These are phyloP conservation scores for Spilosoma lubricipeda DNA, from an alignment of 2,888 invertebrate species.

Conservation along the genomic window DNA sequence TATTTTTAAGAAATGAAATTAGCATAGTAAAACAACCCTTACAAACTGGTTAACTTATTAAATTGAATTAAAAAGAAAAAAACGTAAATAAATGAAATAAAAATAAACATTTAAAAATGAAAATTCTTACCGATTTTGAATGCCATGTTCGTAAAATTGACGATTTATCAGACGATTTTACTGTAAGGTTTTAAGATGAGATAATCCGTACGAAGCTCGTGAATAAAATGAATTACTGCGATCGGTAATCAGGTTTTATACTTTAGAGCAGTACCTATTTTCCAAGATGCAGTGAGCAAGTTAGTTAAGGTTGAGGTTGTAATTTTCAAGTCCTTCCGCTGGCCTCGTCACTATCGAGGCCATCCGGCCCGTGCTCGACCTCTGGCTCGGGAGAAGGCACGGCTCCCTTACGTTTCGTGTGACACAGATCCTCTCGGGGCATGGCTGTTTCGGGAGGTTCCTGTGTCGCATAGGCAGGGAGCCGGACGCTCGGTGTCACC, in stretches of 20 bases:
- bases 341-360: too few relatives aligned
- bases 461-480: too few relatives aligned
- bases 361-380: too few relatives aligned
- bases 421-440: too few relatives aligned
- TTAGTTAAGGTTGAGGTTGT: not conserved
- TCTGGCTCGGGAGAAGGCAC: too few relatives aligned
- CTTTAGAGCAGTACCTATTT: not conserved
- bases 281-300: not conserved
- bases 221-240: not conserved
- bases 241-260: not conserved
- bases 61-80: not conserved
- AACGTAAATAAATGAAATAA: not conserved
- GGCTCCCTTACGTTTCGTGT: too few relatives aligned
- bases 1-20: not conserved
- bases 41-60: not conserved
- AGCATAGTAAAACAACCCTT: not conserved
- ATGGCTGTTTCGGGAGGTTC: too few relatives aligned
- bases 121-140: constrained; percentile 1
- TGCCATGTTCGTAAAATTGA: not conserved
- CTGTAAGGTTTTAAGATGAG: not conserved
- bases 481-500: too few relatives aligned
- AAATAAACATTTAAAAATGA: not conserved
- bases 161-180: not conserved
- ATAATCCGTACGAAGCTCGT: not conserved
- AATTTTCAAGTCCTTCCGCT: too few relatives aligned